Percentiles rank a stretch among this genome's conserved stretches.
Evolutionary conservation across 1,140 invertebrate species (phyloP).

Genomic region (Fragariocoptes setiger): DNA sequence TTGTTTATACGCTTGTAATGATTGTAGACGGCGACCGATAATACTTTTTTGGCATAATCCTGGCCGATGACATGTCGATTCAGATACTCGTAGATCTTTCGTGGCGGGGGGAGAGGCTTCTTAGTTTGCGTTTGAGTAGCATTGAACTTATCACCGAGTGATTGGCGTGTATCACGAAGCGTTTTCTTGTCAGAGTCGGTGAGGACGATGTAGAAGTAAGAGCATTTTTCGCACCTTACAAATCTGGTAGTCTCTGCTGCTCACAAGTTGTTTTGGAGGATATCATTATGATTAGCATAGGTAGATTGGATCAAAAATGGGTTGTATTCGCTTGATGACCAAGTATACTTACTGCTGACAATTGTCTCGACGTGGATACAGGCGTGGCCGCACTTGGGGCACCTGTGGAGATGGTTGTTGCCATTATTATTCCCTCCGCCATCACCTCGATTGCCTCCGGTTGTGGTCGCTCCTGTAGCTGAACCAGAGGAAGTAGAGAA

Average conservation of each 20-base stretch:
- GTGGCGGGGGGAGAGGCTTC: constrained; percentile 34
- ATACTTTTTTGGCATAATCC: constrained; percentile 86
- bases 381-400: constrained; percentile 78
- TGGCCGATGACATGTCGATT: constrained; percentile 95
- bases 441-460: constrained; percentile 5
- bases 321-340: constrained; percentile 1
- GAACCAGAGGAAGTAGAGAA: no score
- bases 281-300: constrained; percentile 1
- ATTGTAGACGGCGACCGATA: constrained; percentile 92
- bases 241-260: constrained; percentile 46
- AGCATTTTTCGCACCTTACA: constrained; percentile 89
- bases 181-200: constrained; percentile 53
- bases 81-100: constrained; percentile 64
- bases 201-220: constrained; percentile 86
- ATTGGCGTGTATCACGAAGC: constrained; percentile 31
- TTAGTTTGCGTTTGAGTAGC: constrained; percentile 26
- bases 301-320: not conserved
- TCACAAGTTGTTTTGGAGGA: constrained; percentile 10
- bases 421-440: constrained; percentile 16
- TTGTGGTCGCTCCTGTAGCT: no score
- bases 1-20: constrained; percentile 93
- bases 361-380: constrained; percentile 86
- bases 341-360: constrained; percentile 36
- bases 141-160: constrained; percentile 20
- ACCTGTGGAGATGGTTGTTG: constrained; percentile 38